Evolutionary conservation across 2,888 invertebrate species (phyloP), one percentile per base, ranked within the genome.

Genomic region (Anthrax anthrax): DNA sequence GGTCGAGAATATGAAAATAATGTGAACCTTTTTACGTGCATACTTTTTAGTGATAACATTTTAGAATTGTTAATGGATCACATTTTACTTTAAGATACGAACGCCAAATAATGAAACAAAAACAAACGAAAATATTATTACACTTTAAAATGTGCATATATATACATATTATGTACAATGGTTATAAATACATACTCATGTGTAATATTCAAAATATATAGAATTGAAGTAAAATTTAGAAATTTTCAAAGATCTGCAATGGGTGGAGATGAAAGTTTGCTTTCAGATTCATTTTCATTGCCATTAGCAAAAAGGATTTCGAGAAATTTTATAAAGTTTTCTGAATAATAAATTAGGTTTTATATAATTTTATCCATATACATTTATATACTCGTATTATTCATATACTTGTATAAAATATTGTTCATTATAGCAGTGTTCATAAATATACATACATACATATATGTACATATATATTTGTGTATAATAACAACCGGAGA

Each of bases 31-130:
- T 47, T 44, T 43, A 47, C 47, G 46, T 45, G 47, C 42, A 41
- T 47, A 37, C 32, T 47, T 41, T 29, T 4, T 6, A 10, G n/a
- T 32, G 39, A 40, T 43, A 47, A 47, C 47, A 50, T 46, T 38
- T 27, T 18, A 40, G 18, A 46, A 49, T 45, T 48, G 44, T 42
- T 48, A 48, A 48, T 48, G 48, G 42, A 45, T 36, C 18, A 10
- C 17, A 27, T 23, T 17, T 17, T 23, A 23, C 13, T 17, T 32
- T 12, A 12, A 32, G 9, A 12, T 32, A 32, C 12, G 29, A 32
- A 32, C 13, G 29, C 12, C 37, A 46, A 16, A 40, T 40, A 29
- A 27, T 37, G 41, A 41, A n/a, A 46, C 37, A 41, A 40, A 47
- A 47, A 41, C 41, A 44, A 44, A 47, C 16, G 32, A 40, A 40